phyloP scores from a whole-genome alignment of 2,113 vertebrate genomes.

The Ammodytes marinus region DNA sequence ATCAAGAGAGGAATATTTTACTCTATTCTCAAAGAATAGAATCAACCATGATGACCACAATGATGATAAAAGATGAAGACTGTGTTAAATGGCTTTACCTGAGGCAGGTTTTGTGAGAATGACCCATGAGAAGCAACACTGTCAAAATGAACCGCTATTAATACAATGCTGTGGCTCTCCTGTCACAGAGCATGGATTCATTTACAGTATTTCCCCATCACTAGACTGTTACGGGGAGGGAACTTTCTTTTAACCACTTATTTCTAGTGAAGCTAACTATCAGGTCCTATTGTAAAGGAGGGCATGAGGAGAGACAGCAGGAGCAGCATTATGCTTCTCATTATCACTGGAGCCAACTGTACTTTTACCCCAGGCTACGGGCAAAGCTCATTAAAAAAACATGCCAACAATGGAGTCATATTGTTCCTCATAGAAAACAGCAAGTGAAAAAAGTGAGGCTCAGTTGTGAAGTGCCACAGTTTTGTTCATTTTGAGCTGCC shows the following conservation, averaged over 20 bases:
- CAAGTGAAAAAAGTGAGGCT: slow-evolving; percentile 3
- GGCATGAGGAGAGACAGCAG: slow-evolving; percentile 42
- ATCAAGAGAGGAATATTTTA: slow-evolving; percentile 22
- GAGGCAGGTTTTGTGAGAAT: neutral
- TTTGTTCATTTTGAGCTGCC: slow-evolving; percentile 11
- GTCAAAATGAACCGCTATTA: slow-evolving; percentile 22
- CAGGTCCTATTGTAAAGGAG: slow-evolving; percentile 35
- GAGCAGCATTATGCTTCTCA: slow-evolving; percentile 48
- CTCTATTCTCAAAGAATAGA: slow-evolving; percentile 19
- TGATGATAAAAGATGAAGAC: slow-evolving; percentile 13
- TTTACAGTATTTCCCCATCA: slow-evolving; percentile 3
- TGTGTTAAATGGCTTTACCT: slow-evolving; percentile 10
- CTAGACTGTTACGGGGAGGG: neutral
- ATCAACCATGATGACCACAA: neutral
- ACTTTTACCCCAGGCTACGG: slow-evolving; percentile 53
- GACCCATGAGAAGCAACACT: neutral
- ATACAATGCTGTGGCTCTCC: slow-evolving; percentile 9
- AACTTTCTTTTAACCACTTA: slow-evolving; percentile 36
- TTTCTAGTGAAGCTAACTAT: slow-evolving; percentile 39
- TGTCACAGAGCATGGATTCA: neutral
- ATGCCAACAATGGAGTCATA: slow-evolving; percentile 55
- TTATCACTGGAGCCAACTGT: slow-evolving; percentile 60
- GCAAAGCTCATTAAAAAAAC: slow-evolving; percentile 69
- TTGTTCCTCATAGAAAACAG: slow-evolving; percentile 40
- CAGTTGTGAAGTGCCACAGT: slow-evolving; percentile 22